Conservation (phyloP, 2,797 vertebrate genomes). For the Salarias fasciatus region DNA sequence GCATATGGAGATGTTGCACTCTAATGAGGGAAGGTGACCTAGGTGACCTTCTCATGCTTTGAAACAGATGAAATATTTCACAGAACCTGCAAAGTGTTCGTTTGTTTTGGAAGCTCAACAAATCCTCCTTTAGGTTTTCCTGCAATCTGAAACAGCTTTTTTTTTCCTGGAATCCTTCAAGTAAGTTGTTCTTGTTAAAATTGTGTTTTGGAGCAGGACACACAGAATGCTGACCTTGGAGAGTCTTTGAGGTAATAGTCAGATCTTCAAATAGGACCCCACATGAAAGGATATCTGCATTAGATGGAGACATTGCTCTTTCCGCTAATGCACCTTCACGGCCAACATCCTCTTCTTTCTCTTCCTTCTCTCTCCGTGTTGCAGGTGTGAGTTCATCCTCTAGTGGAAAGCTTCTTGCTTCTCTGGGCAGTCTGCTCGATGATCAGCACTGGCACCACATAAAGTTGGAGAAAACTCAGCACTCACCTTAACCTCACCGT, state of each 20-base stretch:
- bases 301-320: not conserved
- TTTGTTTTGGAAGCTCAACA: conserved; percentile 20
- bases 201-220: conserved; percentile 19
- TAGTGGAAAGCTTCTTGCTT: conserved; percentile 78
- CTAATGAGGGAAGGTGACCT: conserved; percentile 45
- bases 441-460: conserved; percentile 96
- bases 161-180: not conserved
- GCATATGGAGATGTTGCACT: conserved; percentile 21
- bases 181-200: conserved; percentile 39
- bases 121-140: conserved; percentile 6
- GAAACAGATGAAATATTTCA: conserved; percentile 37
- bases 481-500: conserved; percentile 93
- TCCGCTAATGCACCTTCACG: not conserved
- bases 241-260: conserved; percentile 3
- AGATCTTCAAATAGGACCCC: conserved; percentile 2
- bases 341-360: not conserved
- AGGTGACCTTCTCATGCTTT: conserved; percentile 25
- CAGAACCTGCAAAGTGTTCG: conserved; percentile 1
- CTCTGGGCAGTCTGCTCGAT: conserved; percentile 92
- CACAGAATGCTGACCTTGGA: conserved; percentile 11
- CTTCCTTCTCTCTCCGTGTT: too few species aligned
- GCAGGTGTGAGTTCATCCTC: conserved; percentile 72
- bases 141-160: not conserved
- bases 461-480: conserved; percentile 89
- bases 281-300: conserved; percentile 8